Percentiles rank a stretch among this genome's conserved stretches.
Conservation (phyloP, 2,888 invertebrate genomes). For the Tethea ocularis region DNA sequence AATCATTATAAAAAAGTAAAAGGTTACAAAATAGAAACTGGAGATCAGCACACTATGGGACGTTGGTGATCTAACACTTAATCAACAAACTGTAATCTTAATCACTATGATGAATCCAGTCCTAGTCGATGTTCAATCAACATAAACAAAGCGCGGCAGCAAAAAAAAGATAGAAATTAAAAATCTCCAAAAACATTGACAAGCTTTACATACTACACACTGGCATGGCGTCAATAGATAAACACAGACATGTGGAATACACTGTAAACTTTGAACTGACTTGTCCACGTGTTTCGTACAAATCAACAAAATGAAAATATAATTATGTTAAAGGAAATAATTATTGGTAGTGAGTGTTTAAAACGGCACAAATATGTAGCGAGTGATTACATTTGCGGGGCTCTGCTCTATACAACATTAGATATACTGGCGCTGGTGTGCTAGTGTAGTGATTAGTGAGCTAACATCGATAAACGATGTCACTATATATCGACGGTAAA, state of each 20-base stretch:
- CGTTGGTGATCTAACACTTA: constrained; percentile 75
- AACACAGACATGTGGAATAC: constrained; percentile 29
- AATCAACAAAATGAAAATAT: constrained; percentile 33
- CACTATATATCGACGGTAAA: no score
- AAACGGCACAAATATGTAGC: constrained; percentile 28
- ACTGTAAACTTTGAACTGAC: constrained; percentile 49
- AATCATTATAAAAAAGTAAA: constrained; percentile 27
- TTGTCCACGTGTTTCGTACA: constrained; percentile 50
- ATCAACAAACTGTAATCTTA: constrained; percentile 79
- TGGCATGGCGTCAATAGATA: constrained; percentile 28
- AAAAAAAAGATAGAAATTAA: constrained; percentile 47
- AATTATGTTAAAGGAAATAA: constrained; percentile 26
- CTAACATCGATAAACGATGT: no score
- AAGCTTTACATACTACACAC: constrained; percentile 69
- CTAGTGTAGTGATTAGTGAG: no score
- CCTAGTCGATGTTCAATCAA: constrained; percentile 40
- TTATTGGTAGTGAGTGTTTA: constrained; percentile 23
- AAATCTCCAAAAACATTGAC: constrained; percentile 48
- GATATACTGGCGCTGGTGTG: constrained; percentile 8
- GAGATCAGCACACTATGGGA: constrained; percentile 40
- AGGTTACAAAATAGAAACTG: constrained; percentile 44
- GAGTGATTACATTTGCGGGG: constrained; percentile 19
- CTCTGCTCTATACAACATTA: constrained; percentile 48
- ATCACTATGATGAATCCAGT: constrained; percentile 59
- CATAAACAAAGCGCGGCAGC: constrained; percentile 49